phyloP scores from a whole-genome alignment of 1,140 invertebrate species.

The Drosophila azteca region DNA sequence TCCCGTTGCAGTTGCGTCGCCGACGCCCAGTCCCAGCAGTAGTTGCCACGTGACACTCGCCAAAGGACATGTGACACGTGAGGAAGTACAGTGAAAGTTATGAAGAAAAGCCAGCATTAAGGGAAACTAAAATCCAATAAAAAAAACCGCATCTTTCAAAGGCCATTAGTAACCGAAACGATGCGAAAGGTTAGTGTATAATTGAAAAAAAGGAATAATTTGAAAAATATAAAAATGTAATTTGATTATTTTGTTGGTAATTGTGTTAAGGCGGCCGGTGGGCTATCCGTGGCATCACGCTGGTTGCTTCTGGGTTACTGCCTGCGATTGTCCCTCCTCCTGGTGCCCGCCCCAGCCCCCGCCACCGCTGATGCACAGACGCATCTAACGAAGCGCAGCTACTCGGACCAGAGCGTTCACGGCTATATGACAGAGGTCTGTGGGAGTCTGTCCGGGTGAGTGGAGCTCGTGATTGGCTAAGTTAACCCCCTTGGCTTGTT shows the following conservation, averaged over 20 bases:
- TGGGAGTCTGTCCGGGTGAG: background rate
- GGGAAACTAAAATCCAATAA: constrained; percentile 26
- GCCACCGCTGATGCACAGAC: constrained; percentile 84
- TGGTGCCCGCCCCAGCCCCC: constrained; percentile 83
- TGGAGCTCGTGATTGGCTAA: background rate
- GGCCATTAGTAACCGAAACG: constrained; percentile 16
- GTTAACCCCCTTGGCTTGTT: background rate
- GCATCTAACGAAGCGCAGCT: constrained; percentile 87
- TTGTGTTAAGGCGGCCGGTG: constrained; percentile 1
- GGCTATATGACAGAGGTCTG: constrained; percentile 91
- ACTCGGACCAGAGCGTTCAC: constrained; percentile 90
- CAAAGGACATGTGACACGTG: constrained; percentile 50
- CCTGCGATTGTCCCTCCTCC: constrained; percentile 22
- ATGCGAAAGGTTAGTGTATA: constrained; percentile 47
- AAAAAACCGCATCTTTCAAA: constrained; percentile 20
- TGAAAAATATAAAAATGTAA: background rate
- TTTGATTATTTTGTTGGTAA: constrained; percentile 2
- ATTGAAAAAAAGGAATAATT: background rate
- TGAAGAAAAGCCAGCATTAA: constrained; percentile 27
- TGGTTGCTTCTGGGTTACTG: constrained; percentile 48
- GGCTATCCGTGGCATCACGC: constrained; percentile 31
- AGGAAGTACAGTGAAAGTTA: constrained; percentile 20
- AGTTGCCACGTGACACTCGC: constrained; percentile 35
- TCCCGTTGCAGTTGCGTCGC: constrained; percentile 25
- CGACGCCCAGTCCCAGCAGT: constrained; percentile 59